A percentile compares a stretch with the other conserved stretches of the same genome.
Conservation (phyloP, 2,113 vertebrate genomes). For the Murina feae region DNA sequence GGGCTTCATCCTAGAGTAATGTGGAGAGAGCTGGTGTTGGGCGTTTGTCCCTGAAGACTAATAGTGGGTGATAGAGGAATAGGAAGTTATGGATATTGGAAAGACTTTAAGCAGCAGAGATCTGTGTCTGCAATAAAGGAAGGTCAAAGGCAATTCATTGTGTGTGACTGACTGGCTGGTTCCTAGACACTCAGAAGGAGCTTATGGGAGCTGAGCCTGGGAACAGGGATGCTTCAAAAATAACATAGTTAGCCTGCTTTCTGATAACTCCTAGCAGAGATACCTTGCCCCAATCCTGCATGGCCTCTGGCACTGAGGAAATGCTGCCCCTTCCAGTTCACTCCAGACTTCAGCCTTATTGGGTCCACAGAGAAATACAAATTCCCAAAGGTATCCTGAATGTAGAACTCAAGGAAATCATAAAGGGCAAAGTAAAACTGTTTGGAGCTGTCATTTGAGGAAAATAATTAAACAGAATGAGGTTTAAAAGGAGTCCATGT, state of each 20-base stretch:
- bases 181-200: background rate
- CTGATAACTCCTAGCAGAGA: background rate
- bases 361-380: background rate
- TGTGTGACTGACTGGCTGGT: background rate
- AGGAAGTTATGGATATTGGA: background rate
- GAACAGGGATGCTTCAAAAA: background rate
- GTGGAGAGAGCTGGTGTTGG: background rate
- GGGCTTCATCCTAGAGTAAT: background rate
- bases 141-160: background rate
- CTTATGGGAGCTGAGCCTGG: background rate
- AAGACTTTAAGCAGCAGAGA: background rate
- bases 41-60: background rate
- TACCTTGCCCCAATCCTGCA: background rate
- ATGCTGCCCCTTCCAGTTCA: background rate
- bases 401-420: background rate
- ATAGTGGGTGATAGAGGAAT: background rate
- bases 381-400: background rate
- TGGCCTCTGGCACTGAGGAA: background rate
- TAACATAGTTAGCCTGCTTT: background rate
- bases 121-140: background rate
- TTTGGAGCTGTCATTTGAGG: background rate
- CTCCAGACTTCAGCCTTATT: background rate
- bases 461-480: background rate
- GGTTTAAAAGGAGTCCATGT: background rate
- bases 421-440: background rate